These are phyloP conservation scores for Eulacestoma nigropectus DNA, from an alignment of 2,113 vertebrate genomes.

Conservation along the genomic window DNA sequence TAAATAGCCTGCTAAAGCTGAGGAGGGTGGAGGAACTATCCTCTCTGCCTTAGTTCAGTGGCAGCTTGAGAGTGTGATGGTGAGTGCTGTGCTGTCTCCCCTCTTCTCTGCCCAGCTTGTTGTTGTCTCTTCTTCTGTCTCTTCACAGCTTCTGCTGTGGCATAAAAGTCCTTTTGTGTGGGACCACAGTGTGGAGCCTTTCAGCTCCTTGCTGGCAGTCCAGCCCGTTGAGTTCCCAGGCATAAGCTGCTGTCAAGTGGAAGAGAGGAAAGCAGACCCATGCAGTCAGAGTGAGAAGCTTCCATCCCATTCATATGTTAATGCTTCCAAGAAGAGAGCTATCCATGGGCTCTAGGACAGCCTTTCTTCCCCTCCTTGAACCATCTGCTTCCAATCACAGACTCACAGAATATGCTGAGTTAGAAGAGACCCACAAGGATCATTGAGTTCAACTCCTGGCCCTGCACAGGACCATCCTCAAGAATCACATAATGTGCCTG, in stretches of 20 bases:
- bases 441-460: not conserved
- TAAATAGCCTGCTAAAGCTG: not conserved
- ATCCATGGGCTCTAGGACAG: not conserved
- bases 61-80: not conserved
- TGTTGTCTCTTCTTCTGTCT: not conserved
- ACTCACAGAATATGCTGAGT: not conserved
- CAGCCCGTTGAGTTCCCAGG: not conserved
- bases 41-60: not conserved
- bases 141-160: not conserved
- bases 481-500: not conserved
- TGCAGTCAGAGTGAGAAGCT: not conserved
- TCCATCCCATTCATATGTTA: not conserved
- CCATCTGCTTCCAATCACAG: not conserved
- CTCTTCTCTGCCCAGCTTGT: not conserved
- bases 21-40: not conserved
- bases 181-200: not conserved
- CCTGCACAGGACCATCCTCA: not conserved
- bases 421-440: not conserved
- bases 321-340: not conserved
- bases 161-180: constrained; percentile 52
- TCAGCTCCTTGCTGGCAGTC: not conserved
- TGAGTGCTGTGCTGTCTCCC: not conserved
- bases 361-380: not conserved
- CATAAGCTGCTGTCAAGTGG: not conserved
- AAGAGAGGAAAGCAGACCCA: not conserved